Evolutionary conservation across 2,113 vertebrate species (phyloP), one percentile per base, ranked within the genome.

Genomic region (Corapipo altera): DNA sequence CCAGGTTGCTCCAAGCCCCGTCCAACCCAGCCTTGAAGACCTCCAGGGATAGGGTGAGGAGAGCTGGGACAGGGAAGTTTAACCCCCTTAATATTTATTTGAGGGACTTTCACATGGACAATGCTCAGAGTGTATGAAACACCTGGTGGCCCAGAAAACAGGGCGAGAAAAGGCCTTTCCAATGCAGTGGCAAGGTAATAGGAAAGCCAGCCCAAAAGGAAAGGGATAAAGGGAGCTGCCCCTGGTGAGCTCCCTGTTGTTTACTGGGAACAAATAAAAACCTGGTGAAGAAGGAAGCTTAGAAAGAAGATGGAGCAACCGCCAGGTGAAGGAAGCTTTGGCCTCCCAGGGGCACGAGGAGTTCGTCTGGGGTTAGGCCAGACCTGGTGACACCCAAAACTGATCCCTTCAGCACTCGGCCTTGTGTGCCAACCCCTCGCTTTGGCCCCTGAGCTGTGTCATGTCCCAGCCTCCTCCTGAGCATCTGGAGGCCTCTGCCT

Each of bases 131-230:
- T 3, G 3, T 3, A 11, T 2, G 11, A 41, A 70, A 64, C 71
- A 28, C 4, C 24, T 1, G 8, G 32, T 15, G 89, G 4, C 27
- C 19, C 32, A 19, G 46, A 54, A 32, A 59, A 3, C 75, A 54
- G 32, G 14, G 43, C 16, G 33, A 19, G 33, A 59, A 74, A 4
- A 1, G 5, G 20, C 55, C 22, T 49, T 48, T 23, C 55, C 61
- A 4, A 1, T 0, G 41, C 78, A 8, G n/a, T 11, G 27, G 62
- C 11, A 3, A 9, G 12, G 83, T 7, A n/a, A 7, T 18, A 16
- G 54, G 27, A 86, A 89, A 75, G 6, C 16, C 44, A 19, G 5
- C 9, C 43, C 1, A 0, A 55, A 52, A 61, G 15, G 59, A 35
- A 43, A 33, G 22, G 28, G 55, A 21, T 18, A 21, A 15, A 24